Base-by-base conservation (phyloP, 2,113 vertebrate genomes). In the Nibea coibor region DNA sequence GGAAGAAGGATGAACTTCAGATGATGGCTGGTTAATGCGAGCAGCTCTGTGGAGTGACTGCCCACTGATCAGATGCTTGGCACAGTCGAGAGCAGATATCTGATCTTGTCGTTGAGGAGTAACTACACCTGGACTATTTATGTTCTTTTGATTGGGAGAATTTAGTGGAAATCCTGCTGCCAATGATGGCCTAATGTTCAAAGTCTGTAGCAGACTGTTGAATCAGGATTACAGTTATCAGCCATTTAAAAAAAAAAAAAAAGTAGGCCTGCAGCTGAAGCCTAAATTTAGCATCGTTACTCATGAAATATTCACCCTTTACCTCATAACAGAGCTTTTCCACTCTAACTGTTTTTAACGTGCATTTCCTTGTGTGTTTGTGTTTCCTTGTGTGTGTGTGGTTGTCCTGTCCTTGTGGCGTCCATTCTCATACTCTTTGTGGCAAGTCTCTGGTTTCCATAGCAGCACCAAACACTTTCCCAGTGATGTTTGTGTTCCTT, bases 231-330 rank as follows among this genome's bases (percentile, higher is more conserved):
- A 64, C 67, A 62, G n/a, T 86, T 50, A 80, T 75, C 42, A 78
- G 70, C 11, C 16, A 4, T 72, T 84, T 31, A n/a, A n/a, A n/a
- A n/a, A n/a, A n/a, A n/a, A 26, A 26, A 26, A 35, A 53, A 74
- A 75, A 87, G 24, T 20, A 73, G 7, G 65, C 35, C 62, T 28
- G 47, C 83, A 81, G 68, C 77, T 80, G 73, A 24, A 65, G 48
- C 65, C 88, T 93, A 94, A 91, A 90, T 92, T 90, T 93, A 93
- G 90, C 53, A 35, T 43, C 0, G 31, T 85, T 54, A 24, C 86
- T 91, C 83, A 92, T 94, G 54, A 94, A 94, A 94, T 92, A 94
- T 94, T 93, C 68, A 93, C 50, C 78, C 59, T 6, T 78, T 31
- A 70, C 79, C 64, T 84, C 65, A 78, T 72, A 70, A 77, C 89